Evolutionary conservation across 2,113 vertebrate species (phyloP), one percentile per base, ranked within the genome.

Genomic region (Mohoua ochrocephala): DNA sequence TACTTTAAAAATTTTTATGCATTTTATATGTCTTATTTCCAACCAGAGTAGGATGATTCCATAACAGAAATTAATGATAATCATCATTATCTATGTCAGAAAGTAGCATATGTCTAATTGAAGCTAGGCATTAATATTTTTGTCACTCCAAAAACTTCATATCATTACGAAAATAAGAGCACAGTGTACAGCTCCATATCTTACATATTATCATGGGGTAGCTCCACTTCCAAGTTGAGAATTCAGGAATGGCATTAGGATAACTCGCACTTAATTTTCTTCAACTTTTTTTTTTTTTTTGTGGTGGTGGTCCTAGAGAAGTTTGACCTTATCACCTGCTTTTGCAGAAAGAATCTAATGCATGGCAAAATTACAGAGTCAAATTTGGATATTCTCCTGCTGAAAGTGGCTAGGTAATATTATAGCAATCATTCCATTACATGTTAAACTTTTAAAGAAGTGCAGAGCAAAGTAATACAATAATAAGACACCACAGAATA

Each of bases 1-100:
- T 95, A 26, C 19, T 20, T 80, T 91, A 81, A 96, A 87, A 84
- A 57, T 50, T 84, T 42, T 61, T 89, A 37, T 95, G 80, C 64
- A 86, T 93, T 64, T 95, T 91, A 42, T 2, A 21, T 53, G 16
- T 39, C 31, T 89, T 95, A 80, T 84, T 30, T 86, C 60, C 15
- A 82, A 91, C 87, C 56, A 91, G 44, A 93, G 65, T 54, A 87
- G 65, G 50, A 83, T 76, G 52, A 92, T 42, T 52, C 33, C 69
- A 79, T 84, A 95, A 90, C 41, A 57, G 31, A 69, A 81, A 97
- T 64, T 76, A 88, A 93, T 63, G 16, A 67, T 82, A 91, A 77
- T 28, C 26, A 37, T 79, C 45, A 67, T 19, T 69, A 77, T 9
- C 8, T 52, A 23, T 23, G 9, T 17, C 9, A 47, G 53, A 82